These are phyloP conservation scores for Ornithoptera priamus DNA, from an alignment of 2,888 invertebrate genomes.

Conservation along the genomic window DNA sequence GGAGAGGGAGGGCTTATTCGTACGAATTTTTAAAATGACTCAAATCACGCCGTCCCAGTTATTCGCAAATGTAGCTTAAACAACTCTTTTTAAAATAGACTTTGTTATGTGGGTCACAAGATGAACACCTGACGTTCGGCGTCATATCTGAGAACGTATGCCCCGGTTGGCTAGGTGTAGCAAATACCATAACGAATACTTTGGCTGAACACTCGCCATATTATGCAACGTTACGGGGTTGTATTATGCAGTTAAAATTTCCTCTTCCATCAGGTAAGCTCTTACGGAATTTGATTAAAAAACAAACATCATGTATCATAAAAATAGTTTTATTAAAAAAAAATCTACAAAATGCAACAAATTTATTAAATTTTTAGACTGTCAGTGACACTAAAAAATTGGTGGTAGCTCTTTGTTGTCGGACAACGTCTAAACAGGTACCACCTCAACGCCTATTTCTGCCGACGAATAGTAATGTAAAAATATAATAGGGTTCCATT, in stretches of 20 bases:
- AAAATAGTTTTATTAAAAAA: neutral
- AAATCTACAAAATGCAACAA: too few species aligned
- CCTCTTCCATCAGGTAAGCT: conserved; percentile 60
- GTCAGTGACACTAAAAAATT: too few species aligned
- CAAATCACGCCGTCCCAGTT: conserved; percentile 42
- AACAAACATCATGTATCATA: conserved; percentile 37
- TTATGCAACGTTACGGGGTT: conserved; percentile 75
- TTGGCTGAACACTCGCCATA: conserved; percentile 76
- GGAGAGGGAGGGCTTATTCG: conserved; percentile 70
- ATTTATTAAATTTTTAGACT: too few species aligned
- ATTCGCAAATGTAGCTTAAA: conserved; percentile 50
- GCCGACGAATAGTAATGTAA: too few species aligned
- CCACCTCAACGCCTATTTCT: too few species aligned
- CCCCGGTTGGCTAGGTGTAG: conserved; percentile 77
- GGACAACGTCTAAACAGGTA: too few species aligned
- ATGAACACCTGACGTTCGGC: conserved; percentile 79
- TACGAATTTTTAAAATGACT: conserved; percentile 47
- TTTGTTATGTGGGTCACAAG: conserved; percentile 50
- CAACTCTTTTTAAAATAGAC: conserved; percentile 46
- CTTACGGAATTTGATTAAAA: conserved; percentile 47
- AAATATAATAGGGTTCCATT: too few species aligned
- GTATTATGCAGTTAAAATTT: conserved; percentile 70
- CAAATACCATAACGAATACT: conserved; percentile 80
- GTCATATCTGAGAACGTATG: conserved; percentile 78
- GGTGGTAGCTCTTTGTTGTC: too few species aligned